Conservation (phyloP, 1,140 invertebrate species). For the Leptonema lineaticorne region DNA sequence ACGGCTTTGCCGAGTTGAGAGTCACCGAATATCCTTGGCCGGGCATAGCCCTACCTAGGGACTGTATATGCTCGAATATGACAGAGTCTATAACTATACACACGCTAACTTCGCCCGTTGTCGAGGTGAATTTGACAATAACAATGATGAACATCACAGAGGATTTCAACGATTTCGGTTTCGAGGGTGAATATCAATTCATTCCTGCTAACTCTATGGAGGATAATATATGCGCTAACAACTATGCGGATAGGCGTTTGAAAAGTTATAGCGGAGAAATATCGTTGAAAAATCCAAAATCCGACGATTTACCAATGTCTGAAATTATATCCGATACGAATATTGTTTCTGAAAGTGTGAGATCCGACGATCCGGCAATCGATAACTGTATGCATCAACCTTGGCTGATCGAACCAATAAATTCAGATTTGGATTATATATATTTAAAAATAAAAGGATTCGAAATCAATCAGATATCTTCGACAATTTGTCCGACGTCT, state of each 20-base stretch:
- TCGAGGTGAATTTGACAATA: slow-evolving; percentile 73
- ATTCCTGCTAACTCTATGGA: slow-evolving; percentile 55
- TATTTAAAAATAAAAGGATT: slow-evolving; percentile 69
- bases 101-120: slow-evolving; percentile 65
- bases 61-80: slow-evolving; percentile 74
- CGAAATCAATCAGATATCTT: slow-evolving; percentile 57
- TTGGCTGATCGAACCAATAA: slow-evolving; percentile 75
- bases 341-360: slow-evolving; percentile 54
- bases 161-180: slow-evolving; percentile 77
- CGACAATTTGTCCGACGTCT: slow-evolving; percentile 63
- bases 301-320: slow-evolving; percentile 46
- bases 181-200: slow-evolving; percentile 78
- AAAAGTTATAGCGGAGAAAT: slow-evolving; percentile 72
- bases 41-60: slow-evolving; percentile 66
- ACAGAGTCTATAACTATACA: slow-evolving; percentile 61
- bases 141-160: slow-evolving; percentile 80
- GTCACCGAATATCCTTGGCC: slow-evolving; percentile 75
- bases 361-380: slow-evolving; percentile 53
- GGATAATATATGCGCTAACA: slow-evolving; percentile 60
- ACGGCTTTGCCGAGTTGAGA: slow-evolving; percentile 65
- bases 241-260: slow-evolving; percentile 63
- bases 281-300: slow-evolving; percentile 50
- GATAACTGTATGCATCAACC: slow-evolving; percentile 69
- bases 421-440: slow-evolving; percentile 67
- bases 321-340: slow-evolving; percentile 54